A percentile compares a stretch with the other conserved stretches of the same genome.
Conservation (phyloP, 2,113 vertebrate species). For the Dicrurus megarhynchus region DNA sequence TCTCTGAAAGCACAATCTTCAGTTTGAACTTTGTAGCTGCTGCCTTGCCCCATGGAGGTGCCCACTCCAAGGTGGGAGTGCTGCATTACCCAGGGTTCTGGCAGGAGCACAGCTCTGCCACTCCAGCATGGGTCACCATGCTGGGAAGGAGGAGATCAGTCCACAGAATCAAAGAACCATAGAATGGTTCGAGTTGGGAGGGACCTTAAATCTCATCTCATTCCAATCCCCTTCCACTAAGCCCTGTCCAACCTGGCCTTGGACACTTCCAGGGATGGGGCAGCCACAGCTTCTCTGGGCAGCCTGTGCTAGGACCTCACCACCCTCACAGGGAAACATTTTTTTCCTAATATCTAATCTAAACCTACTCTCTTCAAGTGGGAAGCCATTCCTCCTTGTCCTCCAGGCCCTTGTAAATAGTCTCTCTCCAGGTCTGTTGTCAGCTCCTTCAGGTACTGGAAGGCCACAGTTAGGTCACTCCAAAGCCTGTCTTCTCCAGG, state of each 20-base stretch:
- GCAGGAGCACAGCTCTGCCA: not conserved
- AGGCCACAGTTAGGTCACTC: not conserved
- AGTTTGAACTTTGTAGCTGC: not conserved
- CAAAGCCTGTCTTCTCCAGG: not conserved
- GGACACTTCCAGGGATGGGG: not conserved
- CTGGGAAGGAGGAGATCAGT: not conserved
- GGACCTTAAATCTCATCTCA: not conserved
- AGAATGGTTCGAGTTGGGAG: not conserved
- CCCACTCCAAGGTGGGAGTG: not conserved
- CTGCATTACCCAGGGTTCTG: fast-evolving
- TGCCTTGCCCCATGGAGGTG: not conserved
- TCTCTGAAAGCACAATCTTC: not conserved
- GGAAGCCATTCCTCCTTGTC: not conserved
- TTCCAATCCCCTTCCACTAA: not conserved
- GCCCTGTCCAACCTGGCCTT: not conserved
- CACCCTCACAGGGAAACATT: not conserved
- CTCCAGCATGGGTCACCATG: not conserved
- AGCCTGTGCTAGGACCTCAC: not conserved
- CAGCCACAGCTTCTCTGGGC: not conserved
- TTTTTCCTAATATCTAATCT: not conserved
- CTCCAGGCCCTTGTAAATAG: not conserved
- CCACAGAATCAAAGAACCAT: not conserved
- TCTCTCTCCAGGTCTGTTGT: not conserved
- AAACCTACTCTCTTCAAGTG: not conserved
- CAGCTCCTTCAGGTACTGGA: not conserved